phyloP scores from a whole-genome alignment of 2,888 invertebrate genomes.

The Nemurella pictetii region DNA sequence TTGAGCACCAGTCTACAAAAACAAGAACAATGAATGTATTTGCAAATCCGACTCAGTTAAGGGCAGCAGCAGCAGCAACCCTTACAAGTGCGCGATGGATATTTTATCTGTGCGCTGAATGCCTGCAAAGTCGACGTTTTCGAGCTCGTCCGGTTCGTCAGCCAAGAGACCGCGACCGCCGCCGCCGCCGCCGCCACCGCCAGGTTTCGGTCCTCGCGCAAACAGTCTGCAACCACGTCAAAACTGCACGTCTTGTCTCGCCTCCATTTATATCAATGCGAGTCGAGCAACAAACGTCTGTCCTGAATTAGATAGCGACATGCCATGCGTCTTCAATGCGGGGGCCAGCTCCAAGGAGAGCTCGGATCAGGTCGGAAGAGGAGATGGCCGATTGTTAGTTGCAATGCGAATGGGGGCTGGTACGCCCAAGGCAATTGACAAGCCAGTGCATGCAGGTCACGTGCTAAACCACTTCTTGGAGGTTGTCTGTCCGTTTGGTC shows the following conservation, averaged over 20 bases:
- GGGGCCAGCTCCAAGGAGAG: no score
- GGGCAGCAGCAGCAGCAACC: no score
- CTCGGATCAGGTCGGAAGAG: background rate
- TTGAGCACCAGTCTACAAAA: background rate
- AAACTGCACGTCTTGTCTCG: background rate
- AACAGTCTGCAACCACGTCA: background rate
- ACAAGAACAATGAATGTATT: no score
- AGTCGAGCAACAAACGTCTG: background rate
- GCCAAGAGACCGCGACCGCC: background rate
- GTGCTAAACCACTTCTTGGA: background rate
- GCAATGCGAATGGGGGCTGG: no score
- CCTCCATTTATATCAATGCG: background rate
- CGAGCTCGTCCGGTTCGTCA: background rate
- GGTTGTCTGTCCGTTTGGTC: background rate
- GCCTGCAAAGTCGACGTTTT: conserved; percentile 13
- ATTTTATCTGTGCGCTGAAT: background rate
- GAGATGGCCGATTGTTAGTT: background rate
- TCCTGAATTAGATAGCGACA: background rate
- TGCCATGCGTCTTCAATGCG: no score
- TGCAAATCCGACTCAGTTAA: no score
- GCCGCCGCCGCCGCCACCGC: background rate
- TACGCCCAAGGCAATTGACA: no score
- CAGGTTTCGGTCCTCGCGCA: background rate
- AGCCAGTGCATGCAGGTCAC: background rate
- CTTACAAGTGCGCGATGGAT: background rate